Evolutionary conservation across 2,888 invertebrate genomes (phyloP), one percentile per base, ranked within the genome.

Genomic region (Drosophila greeni): DNA sequence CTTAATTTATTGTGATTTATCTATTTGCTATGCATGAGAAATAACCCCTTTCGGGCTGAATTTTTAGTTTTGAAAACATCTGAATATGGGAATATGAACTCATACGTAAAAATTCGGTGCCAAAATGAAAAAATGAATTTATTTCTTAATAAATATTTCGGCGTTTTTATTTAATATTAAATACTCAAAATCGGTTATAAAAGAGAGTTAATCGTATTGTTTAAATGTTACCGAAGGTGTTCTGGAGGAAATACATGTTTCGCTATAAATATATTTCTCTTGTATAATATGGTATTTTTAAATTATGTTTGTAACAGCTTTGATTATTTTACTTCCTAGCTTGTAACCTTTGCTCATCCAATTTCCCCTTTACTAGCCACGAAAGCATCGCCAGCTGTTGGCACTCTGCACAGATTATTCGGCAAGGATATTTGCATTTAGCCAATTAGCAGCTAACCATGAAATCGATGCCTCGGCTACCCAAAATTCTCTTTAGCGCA

Each of bases 361-460:
- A 5, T n/a, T 54, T 14, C n/a, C n/a, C 5, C 18, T 18, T 18
- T 14, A 2, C 14, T 8, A n/a, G 7, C 20, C 42, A 16, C 31
- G 18, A 24, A 23, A 43, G 16, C 37, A 14, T n/a, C 8, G 20
- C 14, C 33, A 59, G 18, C 34, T 62, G 29, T 6, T 14, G 23
- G 11, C 34, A 24, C 29, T 26, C 37, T 37, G n/a, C 26, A n/a
- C 37, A 31, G 31, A 37, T 60, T 59, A 45, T 43, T 23, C 18
- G 14, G 16, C 16, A 24, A 39, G 39, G 18, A 29, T 12, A 59
- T 58, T 47, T 47, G 60, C 59, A 59, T 59, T 59, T 23, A 33
- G 23, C 31, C 45, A 60, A 60, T 60, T 60, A 60, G 45, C 31
- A 47, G 37, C 45, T 59, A 31, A 34, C 51, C 62, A 51, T 65